Base-by-base conservation (phyloP, 2,888 invertebrate species). In the Blera fallax region DNA sequence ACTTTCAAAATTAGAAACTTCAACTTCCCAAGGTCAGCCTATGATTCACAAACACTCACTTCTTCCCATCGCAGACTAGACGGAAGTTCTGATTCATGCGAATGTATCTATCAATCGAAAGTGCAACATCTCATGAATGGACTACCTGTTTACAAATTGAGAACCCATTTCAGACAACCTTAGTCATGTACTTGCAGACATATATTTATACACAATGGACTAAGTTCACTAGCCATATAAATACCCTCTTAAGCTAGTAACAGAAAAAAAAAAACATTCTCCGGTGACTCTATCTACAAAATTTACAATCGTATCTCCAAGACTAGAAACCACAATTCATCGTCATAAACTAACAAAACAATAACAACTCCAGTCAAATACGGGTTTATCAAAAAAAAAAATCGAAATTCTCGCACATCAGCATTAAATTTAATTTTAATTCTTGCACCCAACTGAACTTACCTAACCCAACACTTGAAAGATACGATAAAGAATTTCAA, bases 381-480 rank as follows among this genome's bases (percentile, higher is more conserved):
- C 14, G 1, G 14, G 29, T 29, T 52, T 52, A 52, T 29, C 52
- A 52, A 29, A n/a, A 27, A n/a, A 11, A 27, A 14, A 7, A 24
- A 52, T 1, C n/a, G 8, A 54, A 16, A 16, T 32, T 14, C 0
- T 54, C 34, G 54, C 29, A 16, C 7, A 29, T 56, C 32, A 34
- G 56, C 56, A 34, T 29, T 48, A 11, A 48, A 50, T 24, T 50
- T 50, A n/a, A 24, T 50, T 50, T 56, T 32, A 56, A 56, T 56
- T 56, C 56, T 34, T 18, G 32, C 56, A 56, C 32, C 32, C 29
- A 54, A 54, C 32, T 56, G 56, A 56, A 56, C 54, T 54, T 54
- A 54, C 56, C 56, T 56, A 56, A 34, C 56, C 34, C 56, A 56
- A 56, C 56, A 56, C 16, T 10, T n/a, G 32, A 34, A 5, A 4